phyloP scores from a whole-genome alignment of 2,113 vertebrate genomes.

The Larimichthys polyactis region DNA sequence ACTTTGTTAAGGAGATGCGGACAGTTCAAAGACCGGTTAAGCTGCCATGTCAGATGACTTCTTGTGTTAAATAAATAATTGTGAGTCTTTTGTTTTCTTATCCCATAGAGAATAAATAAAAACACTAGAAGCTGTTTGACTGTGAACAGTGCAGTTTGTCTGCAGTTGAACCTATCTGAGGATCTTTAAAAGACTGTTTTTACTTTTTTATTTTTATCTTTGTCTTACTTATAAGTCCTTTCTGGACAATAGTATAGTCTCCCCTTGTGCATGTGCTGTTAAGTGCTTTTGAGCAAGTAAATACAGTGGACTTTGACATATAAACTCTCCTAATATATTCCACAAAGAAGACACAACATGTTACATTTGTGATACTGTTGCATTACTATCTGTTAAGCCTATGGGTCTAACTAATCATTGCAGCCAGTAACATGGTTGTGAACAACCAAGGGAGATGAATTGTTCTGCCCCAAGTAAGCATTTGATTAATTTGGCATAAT shows the following conservation, averaged over 20 bases:
- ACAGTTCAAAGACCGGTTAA: neutral
- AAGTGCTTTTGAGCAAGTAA: neutral
- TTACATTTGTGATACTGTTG: neutral
- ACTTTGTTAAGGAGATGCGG: constrained; percentile 9
- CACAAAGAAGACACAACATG: no score
- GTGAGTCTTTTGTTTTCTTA: neutral
- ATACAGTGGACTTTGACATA: neutral
- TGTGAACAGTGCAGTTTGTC: neutral
- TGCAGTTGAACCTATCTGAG: neutral
- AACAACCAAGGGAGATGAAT: neutral
- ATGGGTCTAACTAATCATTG: neutral
- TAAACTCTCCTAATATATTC: neutral
- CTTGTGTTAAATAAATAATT: neutral
- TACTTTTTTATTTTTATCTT: neutral
- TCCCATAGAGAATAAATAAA: neutral
- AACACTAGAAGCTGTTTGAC: neutral
- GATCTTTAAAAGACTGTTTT: neutral
- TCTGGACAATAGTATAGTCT: no score
- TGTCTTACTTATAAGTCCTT: neutral
- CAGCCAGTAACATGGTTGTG: neutral
- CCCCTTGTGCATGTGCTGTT: neutral
- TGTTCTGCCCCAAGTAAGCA: neutral
- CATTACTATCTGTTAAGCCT: neutral
- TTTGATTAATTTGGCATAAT: neutral
- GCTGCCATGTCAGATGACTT: neutral